Base-by-base conservation (phyloP, 2,797 vertebrate genomes). In the Danio aesculapii region DNA sequence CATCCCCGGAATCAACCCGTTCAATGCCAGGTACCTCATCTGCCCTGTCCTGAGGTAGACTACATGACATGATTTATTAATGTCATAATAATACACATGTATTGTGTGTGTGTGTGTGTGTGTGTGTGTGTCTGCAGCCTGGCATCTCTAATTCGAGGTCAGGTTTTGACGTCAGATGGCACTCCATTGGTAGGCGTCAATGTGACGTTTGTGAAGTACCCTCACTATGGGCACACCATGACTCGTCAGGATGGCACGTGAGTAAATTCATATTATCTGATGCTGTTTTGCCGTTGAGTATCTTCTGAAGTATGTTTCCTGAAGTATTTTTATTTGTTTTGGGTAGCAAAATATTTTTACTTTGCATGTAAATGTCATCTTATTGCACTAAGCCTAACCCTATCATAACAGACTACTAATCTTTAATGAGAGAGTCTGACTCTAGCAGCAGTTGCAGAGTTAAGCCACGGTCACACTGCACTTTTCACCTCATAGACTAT, bases 1-100 rank as follows among this genome's bases (percentile, higher is more conserved):
- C 88, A 97, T 99, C 87, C 97, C 96, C 0, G 97, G 96, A 68
- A 96, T 96, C 84, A 99, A 97, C 85, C 98, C 98, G 0, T 99
- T 99, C 93, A 99, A 99, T 89, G 96, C 96, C 92, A 98, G 97
- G 97, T 96, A 93, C 19, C 9, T 47, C 16, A 39, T 61, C 30
- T 61, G 57, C 43, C 13, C 1, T 59, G 8, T 41, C 13, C 10
- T 50, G 13, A 39, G 44, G 21, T 30, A 17, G 30, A 64, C 11
- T 59, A 43, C 21, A 44, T 62, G 8, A 41, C 30, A 8, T 59
- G 8, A 19, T 66, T 43, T 55, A n/a, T 64, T 10, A 30, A 41
- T 21, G 39, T 17, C 68, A 57, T 55, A 43, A 75, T 64, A 57
- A 16, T 21, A 13, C 12, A 46, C 17, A 8, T 74, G 39, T n/a